A percentile compares a stretch with the other conserved stretches of the same genome.
Conservation (phyloP, 2,113 vertebrate genomes). For the Aspiorhynchus laticeps region DNA sequence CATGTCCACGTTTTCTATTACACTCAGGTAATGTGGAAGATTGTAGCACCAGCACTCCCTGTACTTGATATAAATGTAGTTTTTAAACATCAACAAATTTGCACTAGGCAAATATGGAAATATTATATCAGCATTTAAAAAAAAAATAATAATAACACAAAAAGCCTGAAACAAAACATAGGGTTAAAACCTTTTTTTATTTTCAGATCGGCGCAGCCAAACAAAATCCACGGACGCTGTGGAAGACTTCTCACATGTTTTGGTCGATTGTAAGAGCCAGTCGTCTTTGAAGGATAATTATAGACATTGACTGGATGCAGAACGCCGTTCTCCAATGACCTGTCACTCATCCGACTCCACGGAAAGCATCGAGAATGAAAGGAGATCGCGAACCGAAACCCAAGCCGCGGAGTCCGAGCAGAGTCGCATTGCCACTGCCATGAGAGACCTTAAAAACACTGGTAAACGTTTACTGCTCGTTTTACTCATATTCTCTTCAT, state of each 20-base stretch:
- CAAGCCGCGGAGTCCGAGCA: conserved; percentile 69
- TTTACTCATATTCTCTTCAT: not conserved
- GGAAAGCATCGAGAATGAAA: conserved; percentile 68
- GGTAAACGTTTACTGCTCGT: conserved; percentile 29
- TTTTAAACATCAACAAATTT: not conserved
- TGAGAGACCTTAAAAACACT: conserved; percentile 46
- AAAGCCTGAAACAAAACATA: too few species aligned
- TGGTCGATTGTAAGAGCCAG: not conserved
- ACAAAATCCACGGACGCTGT: not conserved
- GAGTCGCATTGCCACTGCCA: conserved; percentile 72
- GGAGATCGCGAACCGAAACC: conserved; percentile 60
- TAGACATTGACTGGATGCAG: conserved; percentile 59
- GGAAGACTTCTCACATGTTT: conserved; percentile 16
- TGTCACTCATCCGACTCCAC: conserved; percentile 80
- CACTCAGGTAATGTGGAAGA: not conserved
- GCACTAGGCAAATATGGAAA: not conserved
- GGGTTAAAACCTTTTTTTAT: too few species aligned
- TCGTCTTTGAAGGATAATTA: conserved; percentile 40
- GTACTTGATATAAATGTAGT: not conserved
- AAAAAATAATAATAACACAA: too few species aligned
- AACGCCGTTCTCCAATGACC: conserved; percentile 76
- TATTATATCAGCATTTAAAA: not conserved
- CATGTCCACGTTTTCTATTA: not conserved
- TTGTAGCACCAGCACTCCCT: not conserved
- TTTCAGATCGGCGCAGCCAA: conserved; percentile 3